Evolutionary conservation across 1,140 invertebrate genomes (phyloP), one percentile per base, ranked within the genome.

Genomic region (Venustaconcha ellipsiformis): DNA sequence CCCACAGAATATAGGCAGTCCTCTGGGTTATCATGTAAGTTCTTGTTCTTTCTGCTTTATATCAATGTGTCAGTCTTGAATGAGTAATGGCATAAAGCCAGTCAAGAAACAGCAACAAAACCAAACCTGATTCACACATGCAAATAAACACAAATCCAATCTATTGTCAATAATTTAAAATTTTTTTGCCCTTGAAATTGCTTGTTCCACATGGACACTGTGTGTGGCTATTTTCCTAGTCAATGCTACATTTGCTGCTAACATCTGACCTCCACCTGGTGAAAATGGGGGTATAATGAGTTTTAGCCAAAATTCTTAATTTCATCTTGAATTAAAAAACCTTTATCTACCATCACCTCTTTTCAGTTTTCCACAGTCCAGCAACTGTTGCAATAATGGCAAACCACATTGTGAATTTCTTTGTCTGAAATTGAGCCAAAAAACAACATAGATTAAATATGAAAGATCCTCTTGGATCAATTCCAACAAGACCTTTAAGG

Each of bases 361-460:
- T 58, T 68, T 37, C 15, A 76, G 17, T 48, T 58, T 68, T 3
- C 55, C 26, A 37, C 59, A 26, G 18, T 76, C 60, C 15, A 70
- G 55, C 55, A 71, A 55, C 18, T 69, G 12, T 58, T 67, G 20
- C 56, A 75, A 62, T n/a, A 71, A 6, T 18, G 57, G 23, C 15
- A 79, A 74, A 3, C 74, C 78, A 76, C 66, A 65, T 74, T 79
- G 14, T 17, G 57, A 58, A 80, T 80, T 30, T 78, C 76, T 57
- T 79, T 80, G 69, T 80, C 76, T 26, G 81, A 80, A 55, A 78
- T 79, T 14, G 73, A 76, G 2, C 79, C 79, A 58, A 79, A 71
- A 71, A 80, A 82, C 18, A 82, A 56, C 72, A 78, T 78, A 1
- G 76, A 11, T 70, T 59, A 71, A 75, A 78, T 37, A 70, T 80